Evolutionary conservation across 2,113 vertebrate species (phyloP).

Genomic region (Aptenodytes forsteri): DNA sequence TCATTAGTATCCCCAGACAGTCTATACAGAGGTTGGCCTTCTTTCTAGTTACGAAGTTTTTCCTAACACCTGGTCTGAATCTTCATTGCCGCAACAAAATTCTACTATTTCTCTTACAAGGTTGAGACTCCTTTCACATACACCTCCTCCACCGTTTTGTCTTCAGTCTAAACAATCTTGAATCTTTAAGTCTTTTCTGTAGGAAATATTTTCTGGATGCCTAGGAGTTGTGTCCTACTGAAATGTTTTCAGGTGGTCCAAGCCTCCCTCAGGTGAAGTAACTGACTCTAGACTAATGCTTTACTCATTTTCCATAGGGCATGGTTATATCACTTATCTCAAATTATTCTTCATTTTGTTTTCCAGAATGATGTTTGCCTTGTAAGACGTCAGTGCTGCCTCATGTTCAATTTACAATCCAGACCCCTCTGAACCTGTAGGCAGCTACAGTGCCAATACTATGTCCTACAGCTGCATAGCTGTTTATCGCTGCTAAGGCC

Average conservation of each 20-base stretch:
- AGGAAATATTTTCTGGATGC: not conserved
- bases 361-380: not conserved
- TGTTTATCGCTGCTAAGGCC: not conserved
- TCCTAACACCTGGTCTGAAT: not conserved
- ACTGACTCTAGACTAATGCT: not conserved
- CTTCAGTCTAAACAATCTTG: not conserved
- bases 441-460: not conserved
- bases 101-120: not conserved
- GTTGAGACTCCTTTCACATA: not conserved
- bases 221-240: not conserved
- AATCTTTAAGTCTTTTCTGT: not conserved
- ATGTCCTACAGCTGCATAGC: not conserved
- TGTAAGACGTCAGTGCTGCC: not conserved
- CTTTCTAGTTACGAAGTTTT: not conserved
- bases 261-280: not conserved
- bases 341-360: not conserved
- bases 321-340: not conserved
- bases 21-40: not conserved
- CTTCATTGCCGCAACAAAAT: not conserved
- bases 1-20: rapidly evolving
- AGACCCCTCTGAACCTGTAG: rapidly evolving
- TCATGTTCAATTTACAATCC: not conserved
- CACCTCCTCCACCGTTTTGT: not conserved
- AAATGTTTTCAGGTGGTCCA: not conserved
- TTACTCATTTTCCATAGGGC: not conserved